Percentiles rank a stretch among this genome's conserved stretches.
These are phyloP conservation scores for Elysia crispata DNA, from an alignment of 2,888 invertebrate species.

Conservation along the genomic window DNA sequence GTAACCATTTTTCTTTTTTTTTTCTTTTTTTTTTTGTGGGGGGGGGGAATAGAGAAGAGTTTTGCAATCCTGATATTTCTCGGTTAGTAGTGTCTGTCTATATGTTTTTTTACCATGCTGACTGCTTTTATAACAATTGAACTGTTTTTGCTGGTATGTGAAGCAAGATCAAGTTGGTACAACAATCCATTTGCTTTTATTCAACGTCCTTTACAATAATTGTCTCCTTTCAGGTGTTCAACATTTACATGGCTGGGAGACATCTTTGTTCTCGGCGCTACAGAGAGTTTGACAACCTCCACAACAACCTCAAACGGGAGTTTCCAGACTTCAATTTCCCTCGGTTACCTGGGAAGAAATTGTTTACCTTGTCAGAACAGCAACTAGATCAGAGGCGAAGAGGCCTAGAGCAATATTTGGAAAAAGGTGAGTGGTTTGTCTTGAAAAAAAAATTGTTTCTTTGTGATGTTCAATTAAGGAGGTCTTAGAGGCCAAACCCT, in stretches of 20 bases:
- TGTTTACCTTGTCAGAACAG: constrained; percentile 94
- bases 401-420: constrained; percentile 97
- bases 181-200: no score
- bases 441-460: no score
- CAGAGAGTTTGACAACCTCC: constrained; percentile 94
- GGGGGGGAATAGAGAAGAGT: no score
- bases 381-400: constrained; percentile 95
- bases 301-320: constrained; percentile 92
- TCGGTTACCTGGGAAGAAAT: constrained; percentile 98
- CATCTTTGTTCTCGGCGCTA: constrained; percentile 97
- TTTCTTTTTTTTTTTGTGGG: no score
- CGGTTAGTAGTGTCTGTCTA: no score
- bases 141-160: not conserved
- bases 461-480: no score
- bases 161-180: not conserved
- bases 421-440: constrained; percentile 84
- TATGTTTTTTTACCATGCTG: no score
- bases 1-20: no score
- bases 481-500: no score
- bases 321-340: constrained; percentile 97
- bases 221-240: constrained; percentile 82
- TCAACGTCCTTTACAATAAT: no score
- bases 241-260: constrained; percentile 99
- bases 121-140: no score
- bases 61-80: no score